phyloP scores from a whole-genome alignment of 2,113 vertebrate genomes.

The Plecotus auritus region DNA sequence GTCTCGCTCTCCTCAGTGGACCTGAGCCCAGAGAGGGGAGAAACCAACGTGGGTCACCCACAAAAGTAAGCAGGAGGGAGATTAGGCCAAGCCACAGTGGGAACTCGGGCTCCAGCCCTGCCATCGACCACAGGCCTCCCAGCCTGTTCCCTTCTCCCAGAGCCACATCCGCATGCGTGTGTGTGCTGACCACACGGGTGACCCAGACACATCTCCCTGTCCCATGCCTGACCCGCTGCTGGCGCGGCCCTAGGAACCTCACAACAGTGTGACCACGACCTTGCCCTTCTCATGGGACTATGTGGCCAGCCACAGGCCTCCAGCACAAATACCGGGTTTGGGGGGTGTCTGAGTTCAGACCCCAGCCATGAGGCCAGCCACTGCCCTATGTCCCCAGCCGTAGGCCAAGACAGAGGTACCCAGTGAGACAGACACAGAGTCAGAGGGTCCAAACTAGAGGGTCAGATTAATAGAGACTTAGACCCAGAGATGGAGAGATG shows the following conservation, averaged over 20 bases:
- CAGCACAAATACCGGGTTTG: not conserved
- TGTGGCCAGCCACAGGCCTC: not conserved
- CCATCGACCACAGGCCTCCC: slow-evolving; percentile 62
- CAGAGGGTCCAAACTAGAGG: not conserved
- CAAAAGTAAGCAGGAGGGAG: slow-evolving; percentile 52
- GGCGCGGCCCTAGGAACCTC: not conserved
- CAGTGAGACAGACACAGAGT: not conserved
- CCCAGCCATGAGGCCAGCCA: not conserved
- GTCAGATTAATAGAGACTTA: not conserved
- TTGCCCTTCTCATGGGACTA: not conserved
- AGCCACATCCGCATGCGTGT: slow-evolving; percentile 74
- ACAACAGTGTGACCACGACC: not conserved
- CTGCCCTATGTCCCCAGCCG: not conserved
- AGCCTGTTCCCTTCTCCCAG: slow-evolving; percentile 66
- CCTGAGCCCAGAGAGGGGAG: not conserved
- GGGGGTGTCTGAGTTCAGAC: not conserved
- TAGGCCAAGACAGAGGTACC: not conserved
- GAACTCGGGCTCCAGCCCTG: slow-evolving; percentile 58
- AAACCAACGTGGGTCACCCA: slow-evolving; percentile 56
- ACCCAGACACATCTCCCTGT: slow-evolving; percentile 37
- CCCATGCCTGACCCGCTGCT: not conserved
- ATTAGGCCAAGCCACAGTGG: slow-evolving; percentile 69
- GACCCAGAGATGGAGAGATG: not conserved
- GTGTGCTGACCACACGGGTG: slow-evolving; percentile 37
- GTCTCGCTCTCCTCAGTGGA: not conserved